Evolutionary conservation across 1,140 invertebrate species (phyloP), one percentile per base, ranked within the genome.

Genomic region (Delia radicum): DNA sequence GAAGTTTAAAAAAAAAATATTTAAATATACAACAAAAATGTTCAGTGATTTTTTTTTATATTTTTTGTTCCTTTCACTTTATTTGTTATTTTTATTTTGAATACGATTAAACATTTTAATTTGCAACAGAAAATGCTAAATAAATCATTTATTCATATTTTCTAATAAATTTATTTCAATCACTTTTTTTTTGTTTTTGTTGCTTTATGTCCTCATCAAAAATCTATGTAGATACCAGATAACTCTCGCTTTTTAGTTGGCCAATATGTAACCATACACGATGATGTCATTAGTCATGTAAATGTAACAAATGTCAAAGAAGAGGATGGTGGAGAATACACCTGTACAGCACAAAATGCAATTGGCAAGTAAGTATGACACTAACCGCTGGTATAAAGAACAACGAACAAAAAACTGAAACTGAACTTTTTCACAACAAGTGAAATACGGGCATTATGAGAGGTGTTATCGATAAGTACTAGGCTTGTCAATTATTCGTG

Each of bases 261-360:
- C 21, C 95, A 96, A 87, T 95, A 96, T 87, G 94, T 96, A 73
- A 97, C 95, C 1, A 90, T 94, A 12, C 94, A 96, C 86, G 95
- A 96, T 79, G 94, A 96, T 86, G 95, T 98, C 46, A 94, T 97
- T 85, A 96, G 95, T 81, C 95, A 96, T 88, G 94, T 98, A 78
- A 98, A 98, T 88, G 95, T 98, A 79, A 94, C 94, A 78, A 91
- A 93, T 75, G 91, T 96, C 33, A 92, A 93, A 77, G 93, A 95
- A 63, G 93, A 96, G 89, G 95, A 97, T 87, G 96, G 96, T 65
- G 96, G 96, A 12, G 93, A 96, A 83, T 98, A 97, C 85, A 91
- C 92, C 24, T 98, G 96, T 85, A 90, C 91, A 10, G 96, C 96
- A 0, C 91, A 90, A 75, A 98, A 97, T 87, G 91, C 91, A 65